Conservation (phyloP, 2,797 vertebrate species). For the Liparis tanakae region DNA sequence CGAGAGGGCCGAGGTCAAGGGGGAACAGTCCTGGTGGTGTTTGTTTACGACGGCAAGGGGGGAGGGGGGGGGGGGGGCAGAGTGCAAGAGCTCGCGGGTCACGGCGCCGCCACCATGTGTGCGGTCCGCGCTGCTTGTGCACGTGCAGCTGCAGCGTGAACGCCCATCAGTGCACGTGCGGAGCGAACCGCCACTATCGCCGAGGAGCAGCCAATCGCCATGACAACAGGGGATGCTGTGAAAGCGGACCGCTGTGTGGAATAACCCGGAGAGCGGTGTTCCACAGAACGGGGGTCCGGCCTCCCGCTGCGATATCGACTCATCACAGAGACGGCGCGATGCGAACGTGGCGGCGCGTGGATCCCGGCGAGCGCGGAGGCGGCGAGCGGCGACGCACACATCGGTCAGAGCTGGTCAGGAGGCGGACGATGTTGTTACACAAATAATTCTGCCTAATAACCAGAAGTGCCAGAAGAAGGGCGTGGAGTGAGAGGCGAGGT, state of each 20-base stretch:
- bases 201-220: constrained; percentile 59
- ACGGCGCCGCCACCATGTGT: background rate
- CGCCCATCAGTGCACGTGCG: constrained; percentile 11
- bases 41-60: background rate
- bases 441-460: background rate
- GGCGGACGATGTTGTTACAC: background rate
- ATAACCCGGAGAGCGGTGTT: background rate
- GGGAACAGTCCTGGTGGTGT: background rate
- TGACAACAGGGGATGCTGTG: background rate
- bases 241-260: too few relatives aligned
- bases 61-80: background rate
- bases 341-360: too few relatives aligned
- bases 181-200: constrained; percentile 31
- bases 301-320: constrained; percentile 21
- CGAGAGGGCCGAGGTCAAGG: constrained; percentile 11
- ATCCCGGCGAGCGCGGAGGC: too few relatives aligned
- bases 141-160: constrained; percentile 14
- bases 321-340: background rate
- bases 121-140: constrained; percentile 30
- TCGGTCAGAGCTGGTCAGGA: constrained; percentile 33
- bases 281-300: background rate
- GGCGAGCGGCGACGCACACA: constrained; percentile 10
- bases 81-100: too few relatives aligned
- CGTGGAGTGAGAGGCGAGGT: background rate
- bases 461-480: background rate